phyloP scores from a whole-genome alignment of 2,113 vertebrate genomes.

The Lanius collurio region DNA sequence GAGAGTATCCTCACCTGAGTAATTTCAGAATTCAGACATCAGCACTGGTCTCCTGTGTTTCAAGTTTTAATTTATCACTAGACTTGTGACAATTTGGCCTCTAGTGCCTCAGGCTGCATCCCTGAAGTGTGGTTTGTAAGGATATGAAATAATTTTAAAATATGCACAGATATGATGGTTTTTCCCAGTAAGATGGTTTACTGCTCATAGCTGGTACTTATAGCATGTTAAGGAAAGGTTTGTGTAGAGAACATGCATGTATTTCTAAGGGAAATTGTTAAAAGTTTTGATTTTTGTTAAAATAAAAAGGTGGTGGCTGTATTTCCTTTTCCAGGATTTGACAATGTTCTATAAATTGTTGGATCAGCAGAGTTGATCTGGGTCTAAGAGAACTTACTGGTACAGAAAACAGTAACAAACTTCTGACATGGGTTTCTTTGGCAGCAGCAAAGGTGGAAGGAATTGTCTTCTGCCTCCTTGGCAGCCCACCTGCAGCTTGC shows the following conservation, averaged over 20 bases:
- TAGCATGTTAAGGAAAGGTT: background rate
- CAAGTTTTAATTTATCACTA: background rate
- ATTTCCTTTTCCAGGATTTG: background rate
- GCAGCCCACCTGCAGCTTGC: background rate
- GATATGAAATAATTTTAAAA: background rate
- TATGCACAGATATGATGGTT: background rate
- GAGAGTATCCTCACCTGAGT: background rate
- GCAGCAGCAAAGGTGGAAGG: background rate
- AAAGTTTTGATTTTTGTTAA: background rate
- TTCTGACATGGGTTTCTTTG: background rate
- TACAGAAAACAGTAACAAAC: background rate
- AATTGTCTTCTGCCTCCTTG: background rate
- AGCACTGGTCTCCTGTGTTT: background rate
- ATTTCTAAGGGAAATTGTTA: background rate
- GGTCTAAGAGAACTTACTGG: background rate
- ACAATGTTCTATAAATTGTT: background rate
- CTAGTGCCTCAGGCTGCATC: background rate
- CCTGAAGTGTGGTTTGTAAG: background rate
- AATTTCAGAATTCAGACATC: constrained; percentile 1
- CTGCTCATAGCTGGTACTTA: background rate
- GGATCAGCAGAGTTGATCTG: background rate
- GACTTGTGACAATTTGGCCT: background rate
- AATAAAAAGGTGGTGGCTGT: background rate
- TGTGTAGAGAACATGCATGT: background rate
- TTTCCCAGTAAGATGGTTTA: background rate